Base-by-base conservation (phyloP, 1,140 invertebrate species). In the Ditylenchus dipsaci region DNA sequence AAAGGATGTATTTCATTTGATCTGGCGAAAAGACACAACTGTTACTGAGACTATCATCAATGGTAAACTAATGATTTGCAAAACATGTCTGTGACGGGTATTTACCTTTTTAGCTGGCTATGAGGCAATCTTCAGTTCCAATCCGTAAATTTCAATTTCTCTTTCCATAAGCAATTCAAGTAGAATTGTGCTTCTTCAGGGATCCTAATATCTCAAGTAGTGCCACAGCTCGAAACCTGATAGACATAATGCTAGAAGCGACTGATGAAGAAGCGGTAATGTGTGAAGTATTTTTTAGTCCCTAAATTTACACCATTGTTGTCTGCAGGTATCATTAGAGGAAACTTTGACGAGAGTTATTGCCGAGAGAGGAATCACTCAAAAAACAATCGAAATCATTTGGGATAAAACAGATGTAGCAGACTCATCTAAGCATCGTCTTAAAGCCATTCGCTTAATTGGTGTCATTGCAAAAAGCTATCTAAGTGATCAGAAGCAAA, bases 1-100 rank as follows among this genome's bases (percentile, higher is more conserved):
- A 21, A 69, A 69, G 9, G 23, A 71, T 21, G n/a, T 71, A 23
- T 69, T 71, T 43, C 49, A 23, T 72, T 47, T 69, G 1, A 72
- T 69, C 57, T 69, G 68, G 68, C 68, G 72, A 11, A 69, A 69
- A 1, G 68, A 69, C 43, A 0, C 45, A 1, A 11, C 1, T 19
- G 26, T 53, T 11, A 58, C 45, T 13, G 68, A 74, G 23, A 7
- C 8, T 1, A 53, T 53, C 8, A 53, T 53, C 15, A 26, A 21
- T 17, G n/a, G 49, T 21, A 53, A 38, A 38, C 33, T 38, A 5
- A 38, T 5, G 11, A 38, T 38, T 11, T 11, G 3, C 3, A 7
- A 21, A 53, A 53, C n/a, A 53, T 1, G 23, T 1, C n/a, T 53
- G n/a, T n/a, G n/a, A n/a, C n/a, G n/a, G n/a, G n/a, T n/a, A n/a